Conservation (phyloP, 2,113 vertebrate genomes). For the Platycercus adscitus region DNA sequence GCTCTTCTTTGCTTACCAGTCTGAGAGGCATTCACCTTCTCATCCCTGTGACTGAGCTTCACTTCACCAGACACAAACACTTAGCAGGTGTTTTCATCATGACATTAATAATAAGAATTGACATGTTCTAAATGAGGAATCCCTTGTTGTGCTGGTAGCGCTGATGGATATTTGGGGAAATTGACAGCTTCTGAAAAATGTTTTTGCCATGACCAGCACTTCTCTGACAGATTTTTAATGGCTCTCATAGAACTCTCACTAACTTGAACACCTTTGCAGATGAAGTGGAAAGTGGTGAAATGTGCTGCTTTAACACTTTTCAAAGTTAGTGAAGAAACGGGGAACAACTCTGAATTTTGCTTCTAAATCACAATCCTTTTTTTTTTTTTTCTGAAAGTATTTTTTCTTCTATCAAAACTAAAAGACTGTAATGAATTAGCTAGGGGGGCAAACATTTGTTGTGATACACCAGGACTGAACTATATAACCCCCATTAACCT, state of each 20-base stretch:
- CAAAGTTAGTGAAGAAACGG: slow-evolving; percentile 6
- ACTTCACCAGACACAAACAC: slow-evolving; percentile 30
- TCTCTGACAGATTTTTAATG: slow-evolving; percentile 77
- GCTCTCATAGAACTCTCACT: slow-evolving; percentile 51
- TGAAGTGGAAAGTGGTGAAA: slow-evolving; percentile 57
- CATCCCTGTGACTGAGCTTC: slow-evolving; percentile 16
- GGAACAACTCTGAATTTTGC: neutral
- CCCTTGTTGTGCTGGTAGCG: slow-evolving; percentile 50
- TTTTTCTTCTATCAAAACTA: neutral
- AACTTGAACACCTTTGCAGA: slow-evolving; percentile 58
- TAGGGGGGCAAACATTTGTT: neutral
- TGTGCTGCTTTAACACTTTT: slow-evolving; percentile 24
- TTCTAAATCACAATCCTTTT: neutral
- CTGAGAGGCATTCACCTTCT: neutral
- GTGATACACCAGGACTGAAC: neutral
- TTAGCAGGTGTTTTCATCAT: slow-evolving; percentile 64
- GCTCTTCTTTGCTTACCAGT: neutral
- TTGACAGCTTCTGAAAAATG: slow-evolving; percentile 71
- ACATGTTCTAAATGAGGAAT: slow-evolving; percentile 69
- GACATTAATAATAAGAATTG: slow-evolving; percentile 74
- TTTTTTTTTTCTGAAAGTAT: neutral
- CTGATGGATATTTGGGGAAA: slow-evolving; percentile 69
- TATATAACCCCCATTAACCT: slow-evolving; percentile 26
- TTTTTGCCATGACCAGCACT: slow-evolving; percentile 68
- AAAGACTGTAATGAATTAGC: neutral